phyloP scores from a whole-genome alignment of 37 sponge, comb jelly and placozoan genomes.

The Halisarca cf. caerulea region DNA sequence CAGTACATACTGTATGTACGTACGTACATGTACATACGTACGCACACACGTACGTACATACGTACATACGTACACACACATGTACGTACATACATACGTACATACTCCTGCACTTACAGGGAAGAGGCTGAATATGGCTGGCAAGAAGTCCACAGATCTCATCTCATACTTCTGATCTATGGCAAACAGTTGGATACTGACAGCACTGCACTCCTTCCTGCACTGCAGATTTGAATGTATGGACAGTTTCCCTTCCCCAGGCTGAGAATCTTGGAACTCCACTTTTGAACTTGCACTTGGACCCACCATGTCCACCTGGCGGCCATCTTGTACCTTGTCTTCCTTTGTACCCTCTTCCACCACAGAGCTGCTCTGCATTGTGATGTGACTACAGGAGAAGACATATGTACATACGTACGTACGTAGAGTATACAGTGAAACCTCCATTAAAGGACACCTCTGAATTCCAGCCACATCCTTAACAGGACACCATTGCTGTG shows the following conservation, averaged over 20 bases:
- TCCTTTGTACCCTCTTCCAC: too few relatives aligned
- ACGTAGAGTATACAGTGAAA: too few relatives aligned
- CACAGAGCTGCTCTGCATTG: too few relatives aligned
- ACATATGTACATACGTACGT: too few relatives aligned
- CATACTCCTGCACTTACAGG: slow-evolving; percentile 64
- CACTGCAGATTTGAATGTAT: too few relatives aligned
- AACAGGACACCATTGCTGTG: too few relatives aligned
- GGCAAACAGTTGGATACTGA: slow-evolving; percentile 88
- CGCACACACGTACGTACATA: background rate
- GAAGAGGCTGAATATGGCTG: slow-evolving; percentile 80
- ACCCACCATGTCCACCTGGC: too few relatives aligned
- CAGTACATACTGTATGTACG: too few relatives aligned
- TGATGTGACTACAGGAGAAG: too few relatives aligned
- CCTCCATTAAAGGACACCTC: too few relatives aligned
- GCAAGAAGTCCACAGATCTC: slow-evolving; percentile 86
- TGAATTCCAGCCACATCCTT: too few relatives aligned
- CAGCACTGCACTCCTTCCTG: slow-evolving; percentile 60
- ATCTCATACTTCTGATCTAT: slow-evolving; percentile 94
- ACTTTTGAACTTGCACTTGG: background rate
- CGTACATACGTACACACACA: background rate
- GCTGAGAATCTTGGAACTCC: background rate
- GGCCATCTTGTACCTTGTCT: too few relatives aligned
- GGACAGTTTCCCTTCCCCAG: background rate
- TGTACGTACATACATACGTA: background rate
- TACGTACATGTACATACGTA: background rate